phyloP scores from a whole-genome alignment of 2,797 vertebrate genomes.

The Gymnopithys bicolor region DNA sequence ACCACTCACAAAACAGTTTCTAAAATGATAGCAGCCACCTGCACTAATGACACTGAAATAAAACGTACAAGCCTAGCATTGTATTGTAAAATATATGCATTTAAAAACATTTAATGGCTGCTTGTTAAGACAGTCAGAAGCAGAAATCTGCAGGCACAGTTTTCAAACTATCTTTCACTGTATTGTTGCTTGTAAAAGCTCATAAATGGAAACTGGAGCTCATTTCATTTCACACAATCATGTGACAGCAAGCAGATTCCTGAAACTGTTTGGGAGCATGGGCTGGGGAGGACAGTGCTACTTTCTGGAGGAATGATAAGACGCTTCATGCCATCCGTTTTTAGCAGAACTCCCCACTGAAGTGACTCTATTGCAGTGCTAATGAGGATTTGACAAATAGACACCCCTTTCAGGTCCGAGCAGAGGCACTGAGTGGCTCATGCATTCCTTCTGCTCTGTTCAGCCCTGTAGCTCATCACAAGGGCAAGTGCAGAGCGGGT shows the following conservation, averaged over 20 bases:
- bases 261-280: neutral
- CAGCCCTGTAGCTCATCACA: neutral
- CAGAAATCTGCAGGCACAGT: neutral
- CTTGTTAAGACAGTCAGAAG: conserved; percentile 9
- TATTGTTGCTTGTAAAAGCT: neutral
- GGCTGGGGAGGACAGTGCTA: neutral
- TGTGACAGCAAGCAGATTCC: neutral
- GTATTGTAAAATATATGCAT: neutral
- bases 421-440: neutral
- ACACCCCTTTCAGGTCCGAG: neutral
- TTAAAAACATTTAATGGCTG: neutral
- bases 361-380: neutral
- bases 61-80: neutral
- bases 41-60: neutral
- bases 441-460: neutral
- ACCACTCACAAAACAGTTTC: neutral
- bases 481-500: neutral
- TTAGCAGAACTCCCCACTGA: neutral
- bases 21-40: neutral
- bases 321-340: accelerated
- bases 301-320: neutral
- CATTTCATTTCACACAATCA: neutral
- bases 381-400: neutral
- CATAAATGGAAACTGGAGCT: neutral
- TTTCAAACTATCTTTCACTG: neutral